These are phyloP conservation scores for Solea senegalensis DNA, from an alignment of 2,113 vertebrate species.

Conservation along the genomic window DNA sequence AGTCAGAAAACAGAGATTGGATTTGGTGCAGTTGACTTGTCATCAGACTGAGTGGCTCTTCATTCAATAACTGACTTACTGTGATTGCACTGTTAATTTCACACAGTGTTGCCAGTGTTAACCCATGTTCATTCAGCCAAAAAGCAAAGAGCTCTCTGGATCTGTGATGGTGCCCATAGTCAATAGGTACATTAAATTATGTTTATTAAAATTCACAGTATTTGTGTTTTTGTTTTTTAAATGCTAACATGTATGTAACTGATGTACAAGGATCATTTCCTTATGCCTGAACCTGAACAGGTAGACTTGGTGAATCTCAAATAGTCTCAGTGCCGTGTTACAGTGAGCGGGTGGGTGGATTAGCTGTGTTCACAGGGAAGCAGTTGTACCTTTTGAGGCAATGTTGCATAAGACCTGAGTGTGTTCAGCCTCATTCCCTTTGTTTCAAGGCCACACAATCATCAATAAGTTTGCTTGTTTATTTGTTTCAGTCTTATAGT, in stretches of 20 bases:
- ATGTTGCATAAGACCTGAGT: too few species aligned
- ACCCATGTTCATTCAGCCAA: not conserved
- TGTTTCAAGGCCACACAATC: too few species aligned
- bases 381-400: too few species aligned
- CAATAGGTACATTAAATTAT: not conserved
- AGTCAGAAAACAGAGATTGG: not conserved
- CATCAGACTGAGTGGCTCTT: not conserved
- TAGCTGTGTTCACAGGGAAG: too few species aligned
- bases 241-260: not conserved
- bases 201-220: not conserved
- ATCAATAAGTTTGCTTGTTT: too few species aligned
- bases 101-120: constrained; percentile 5
- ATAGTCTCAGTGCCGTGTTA: too few species aligned
- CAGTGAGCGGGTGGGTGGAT: too few species aligned
- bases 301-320: too few species aligned
- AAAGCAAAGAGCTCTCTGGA: not conserved
- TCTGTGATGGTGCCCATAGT: not conserved
- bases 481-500: too few species aligned
- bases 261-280: too few species aligned
- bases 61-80: not conserved
- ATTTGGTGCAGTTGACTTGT: constrained; percentile 11
- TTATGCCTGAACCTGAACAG: too few species aligned
- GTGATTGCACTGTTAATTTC: constrained; percentile 9
- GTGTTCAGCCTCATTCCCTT: too few species aligned
- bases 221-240: not conserved